Base-by-base conservation (phyloP, 2,888 invertebrate species). In the Aleiodes leptofemur region DNA sequence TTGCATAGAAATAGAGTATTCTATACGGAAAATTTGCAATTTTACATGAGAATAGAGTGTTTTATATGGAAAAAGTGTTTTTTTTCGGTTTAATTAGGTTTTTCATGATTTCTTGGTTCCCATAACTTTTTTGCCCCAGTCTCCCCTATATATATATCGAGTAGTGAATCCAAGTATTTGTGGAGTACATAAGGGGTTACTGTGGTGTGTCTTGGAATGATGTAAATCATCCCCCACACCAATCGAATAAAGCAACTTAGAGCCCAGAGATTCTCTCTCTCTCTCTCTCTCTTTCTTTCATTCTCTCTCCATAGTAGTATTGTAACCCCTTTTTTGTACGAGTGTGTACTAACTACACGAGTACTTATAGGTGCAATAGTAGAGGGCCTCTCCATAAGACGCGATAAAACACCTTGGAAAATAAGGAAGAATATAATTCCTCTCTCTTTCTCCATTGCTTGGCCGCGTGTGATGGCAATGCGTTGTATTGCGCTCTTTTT, bases 381-480 rank as follows among this genome's bases (percentile, higher is more conserved):
- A 34, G 34, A 14, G 61, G 43, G 34, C 2, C 34, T 34, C 34
- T 43, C 59, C n/a, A 34, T 64, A 64, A 64, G 64, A 64, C 64
- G 64, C 23, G 64, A 64, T 64, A 64, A 64, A 64, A 64, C 64
- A 64, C 64, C 16, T 55, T 55, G 55, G 64, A 64, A 64, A 64
- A 64, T 43, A 61, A 61, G 64, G 43, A 64, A 64, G 64, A 64
- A 64, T 64, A 64, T 64, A 64, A 64, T 64, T 64, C 43, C 64
- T 64, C 43, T 61, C 9, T 23, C 23, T 1, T 23, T 2, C 48
- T 23, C 23, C 43, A 64, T 64, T 23, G 16, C 16, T 11, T 13
- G 43, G 8, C 6, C 14, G 6, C 14, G 38, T 4, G 5, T 9
- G 38, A 31, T n/a, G 38, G 61, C 2, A 14, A n/a, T n/a, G n/a